Base-by-base conservation (phyloP, 2,888 invertebrate genomes). In the Tetropium fuscum region DNA sequence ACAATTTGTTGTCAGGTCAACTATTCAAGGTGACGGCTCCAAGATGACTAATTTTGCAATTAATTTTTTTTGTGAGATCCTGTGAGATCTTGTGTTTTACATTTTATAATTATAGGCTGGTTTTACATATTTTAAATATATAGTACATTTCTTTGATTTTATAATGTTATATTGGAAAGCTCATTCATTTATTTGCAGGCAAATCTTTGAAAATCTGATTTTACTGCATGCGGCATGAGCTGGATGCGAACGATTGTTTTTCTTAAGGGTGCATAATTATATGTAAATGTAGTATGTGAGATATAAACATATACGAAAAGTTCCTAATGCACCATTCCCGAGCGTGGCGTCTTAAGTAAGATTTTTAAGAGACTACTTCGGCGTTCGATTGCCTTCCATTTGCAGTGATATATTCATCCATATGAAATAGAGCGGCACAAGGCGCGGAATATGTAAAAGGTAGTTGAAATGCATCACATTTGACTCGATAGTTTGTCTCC, bases 391-490 rank as follows among this genome's bases (percentile, higher is more conserved):
- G 69, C 65, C 51, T 73, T 64, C 66, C 68, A 69, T 68, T 68
- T 64, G 56, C 70, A 47, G 63, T 74, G 74, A 77, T 75, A 77
- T 75, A 77, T 78, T 77, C 76, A 74, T 75, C 75, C 75, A 74
- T 74, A 72, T 70, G 69, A 70, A 71, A 76, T 72, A 70, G 70
- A 71, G 70, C 64, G 70, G 67, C 70, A 70, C 34, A 11, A 34
- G 34, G 34, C 34, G 34, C 34, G 34, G 78, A 78, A 80, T 78
- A 79, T 78, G 77, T 79, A 78, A 78, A 74, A 77, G 77, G 76
- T 78, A 74, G 67, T 80, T 77, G 76, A 73, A 75, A 80, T 80
- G 80, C 81, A 80, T 79, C 78, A 78, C 78, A 80, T 80, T 79
- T 76, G 77, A 77, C 76, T 73, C 73, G 78, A 80, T 80, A 80